These are phyloP conservation scores for Protula sp. DNA, from an alignment of 2,888 invertebrate genomes.

Conservation along the genomic window DNA sequence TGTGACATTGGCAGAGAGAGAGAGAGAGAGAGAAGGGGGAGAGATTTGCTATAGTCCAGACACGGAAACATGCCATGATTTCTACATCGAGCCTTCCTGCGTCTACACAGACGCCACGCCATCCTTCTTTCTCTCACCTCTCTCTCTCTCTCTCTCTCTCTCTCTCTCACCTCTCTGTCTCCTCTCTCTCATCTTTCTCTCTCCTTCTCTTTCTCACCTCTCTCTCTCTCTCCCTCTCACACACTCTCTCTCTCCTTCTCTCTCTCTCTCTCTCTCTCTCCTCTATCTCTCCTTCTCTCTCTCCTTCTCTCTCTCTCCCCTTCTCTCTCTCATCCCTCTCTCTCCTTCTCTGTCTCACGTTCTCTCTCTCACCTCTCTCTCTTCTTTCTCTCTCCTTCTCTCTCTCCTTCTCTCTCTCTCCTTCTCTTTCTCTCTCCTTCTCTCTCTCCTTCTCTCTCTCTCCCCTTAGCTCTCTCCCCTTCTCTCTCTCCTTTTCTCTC, in stretches of 20 bases:
- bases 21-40: too few relatives aligned
- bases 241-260: background rate
- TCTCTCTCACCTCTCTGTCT: background rate
- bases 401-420: slow-evolving; percentile 14
- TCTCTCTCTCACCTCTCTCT: slow-evolving; percentile 1
- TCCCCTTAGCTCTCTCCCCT: too few relatives aligned
- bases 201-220: too few relatives aligned
- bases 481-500: too few relatives aligned
- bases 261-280: slow-evolving; percentile 1
- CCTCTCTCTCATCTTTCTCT: background rate
- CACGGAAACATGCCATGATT: too few relatives aligned
- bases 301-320: background rate
- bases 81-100: too few relatives aligned
- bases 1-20: too few relatives aligned
- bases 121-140: too few relatives aligned
- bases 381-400: slow-evolving; percentile 14
- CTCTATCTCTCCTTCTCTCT: slow-evolving; percentile 3
- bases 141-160: background rate
- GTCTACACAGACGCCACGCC: too few relatives aligned
- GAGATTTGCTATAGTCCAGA: too few relatives aligned
- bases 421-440: slow-evolving; percentile 17
- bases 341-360: too few relatives aligned
- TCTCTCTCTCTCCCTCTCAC: background rate
- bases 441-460: too few relatives aligned
- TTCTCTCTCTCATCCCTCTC: background rate